Percentiles rank a stretch among this genome's conserved stretches.
These are phyloP conservation scores for Aphidius colemani DNA, from an alignment of 2,888 invertebrate species.

Conservation along the genomic window DNA sequence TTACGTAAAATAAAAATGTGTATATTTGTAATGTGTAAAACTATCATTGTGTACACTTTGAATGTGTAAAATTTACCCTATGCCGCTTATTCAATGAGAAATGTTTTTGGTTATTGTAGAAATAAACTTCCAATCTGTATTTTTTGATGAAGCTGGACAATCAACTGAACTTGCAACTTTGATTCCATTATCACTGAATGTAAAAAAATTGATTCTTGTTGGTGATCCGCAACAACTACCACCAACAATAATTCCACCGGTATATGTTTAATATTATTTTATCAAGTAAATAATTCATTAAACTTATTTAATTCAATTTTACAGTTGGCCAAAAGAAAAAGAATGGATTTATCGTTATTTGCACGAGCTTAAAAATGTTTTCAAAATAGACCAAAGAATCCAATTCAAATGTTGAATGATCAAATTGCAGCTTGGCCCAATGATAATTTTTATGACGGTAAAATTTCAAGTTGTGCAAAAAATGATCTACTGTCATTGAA, in stretches of 20 bases:
- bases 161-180: conserved; percentile 81
- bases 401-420: conserved; percentile 71
- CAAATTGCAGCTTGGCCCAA: conserved; percentile 82
- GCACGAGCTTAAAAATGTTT: conserved; percentile 71
- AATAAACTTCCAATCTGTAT: conserved; percentile 64
- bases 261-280: conserved; percentile 46
- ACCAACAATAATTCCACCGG: conserved; percentile 73
- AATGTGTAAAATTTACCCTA: no score
- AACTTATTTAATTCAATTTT: no score
- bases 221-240: conserved; percentile 87
- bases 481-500: conserved; percentile 59
- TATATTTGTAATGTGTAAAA: no score
- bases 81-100: conserved; percentile 53
- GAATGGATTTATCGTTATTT: conserved; percentile 77
- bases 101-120: conserved; percentile 38
- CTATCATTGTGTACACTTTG: no score
- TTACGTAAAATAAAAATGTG: no score
- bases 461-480: conserved; percentile 54
- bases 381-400: conserved; percentile 55
- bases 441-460: conserved; percentile 69
- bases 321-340: conserved; percentile 66
- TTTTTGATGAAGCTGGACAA: conserved; percentile 86
- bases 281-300: no score
- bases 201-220: conserved; percentile 77
- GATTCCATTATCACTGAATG: conserved; percentile 76